Evolutionary conservation across 2,888 invertebrate genomes (phyloP).

Genomic region (Mesorhabditis spiculigera): DNA sequence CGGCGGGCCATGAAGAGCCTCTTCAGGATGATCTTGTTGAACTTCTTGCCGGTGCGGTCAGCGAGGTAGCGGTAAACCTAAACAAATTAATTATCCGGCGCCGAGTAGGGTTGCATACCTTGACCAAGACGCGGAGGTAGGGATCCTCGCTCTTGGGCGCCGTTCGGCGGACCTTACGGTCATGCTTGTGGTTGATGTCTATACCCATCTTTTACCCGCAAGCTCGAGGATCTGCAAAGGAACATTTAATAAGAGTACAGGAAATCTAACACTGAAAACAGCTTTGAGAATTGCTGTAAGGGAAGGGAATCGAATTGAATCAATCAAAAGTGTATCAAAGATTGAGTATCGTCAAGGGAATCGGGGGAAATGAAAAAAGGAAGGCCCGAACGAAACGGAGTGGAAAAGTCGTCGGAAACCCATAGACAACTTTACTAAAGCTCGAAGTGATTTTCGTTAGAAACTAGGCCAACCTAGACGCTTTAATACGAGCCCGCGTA

Average conservation of each 20-base stretch:
- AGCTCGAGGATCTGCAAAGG: background rate
- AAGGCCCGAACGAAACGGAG: too few species aligned
- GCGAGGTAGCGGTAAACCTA: constrained; percentile 95
- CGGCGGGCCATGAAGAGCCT: constrained; percentile 96
- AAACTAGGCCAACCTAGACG: too few species aligned
- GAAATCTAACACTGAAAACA: too few species aligned
- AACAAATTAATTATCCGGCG: constrained; percentile 12
- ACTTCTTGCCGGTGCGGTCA: constrained; percentile 89
- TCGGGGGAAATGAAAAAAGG: too few species aligned
- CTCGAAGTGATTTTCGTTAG: too few species aligned
- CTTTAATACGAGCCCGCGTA: too few species aligned
- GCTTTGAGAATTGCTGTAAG: too few species aligned
- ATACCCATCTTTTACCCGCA: constrained; percentile 74
- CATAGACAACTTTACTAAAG: too few species aligned
- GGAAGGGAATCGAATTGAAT: too few species aligned
- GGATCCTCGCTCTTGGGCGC: constrained; percentile 97
- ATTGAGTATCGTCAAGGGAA: too few species aligned
- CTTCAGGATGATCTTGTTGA: constrained; percentile 88
- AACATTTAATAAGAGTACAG: background rate
- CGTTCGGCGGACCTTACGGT: constrained; percentile 94
- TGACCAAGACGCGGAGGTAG: constrained; percentile 90
- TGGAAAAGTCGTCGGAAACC: too few species aligned
- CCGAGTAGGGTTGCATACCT: constrained; percentile 67
- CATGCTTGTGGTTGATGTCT: constrained; percentile 98
- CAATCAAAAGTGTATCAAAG: too few species aligned